Conservation (phyloP, 64 coral and sea anemone species). For the Porites australiensis region DNA sequence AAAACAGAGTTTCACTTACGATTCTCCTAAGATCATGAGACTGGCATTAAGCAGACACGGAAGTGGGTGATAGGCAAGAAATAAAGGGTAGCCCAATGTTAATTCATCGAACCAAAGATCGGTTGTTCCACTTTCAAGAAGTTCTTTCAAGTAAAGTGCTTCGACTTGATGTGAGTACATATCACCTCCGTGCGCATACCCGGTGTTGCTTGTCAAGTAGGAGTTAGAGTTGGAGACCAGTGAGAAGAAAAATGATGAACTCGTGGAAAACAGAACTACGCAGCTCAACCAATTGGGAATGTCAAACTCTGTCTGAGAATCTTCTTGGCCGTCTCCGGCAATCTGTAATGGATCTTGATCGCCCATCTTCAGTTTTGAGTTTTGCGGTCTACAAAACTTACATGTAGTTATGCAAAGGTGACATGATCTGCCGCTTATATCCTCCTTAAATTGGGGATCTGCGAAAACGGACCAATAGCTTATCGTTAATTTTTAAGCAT, state of each 20-base stretch:
- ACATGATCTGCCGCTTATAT: neutral
- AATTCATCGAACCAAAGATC: slow-evolving; percentile 80
- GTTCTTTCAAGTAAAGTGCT: slow-evolving; percentile 53
- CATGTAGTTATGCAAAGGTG: neutral
- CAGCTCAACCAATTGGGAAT: slow-evolving; percentile 79
- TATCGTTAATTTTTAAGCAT: neutral
- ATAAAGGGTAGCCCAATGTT: slow-evolving; percentile 80
- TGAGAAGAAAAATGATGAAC: slow-evolving; percentile 61
- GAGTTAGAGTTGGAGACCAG: slow-evolving; percentile 47
- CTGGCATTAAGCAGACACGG: slow-evolving; percentile 67
- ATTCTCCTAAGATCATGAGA: slow-evolving; percentile 72
- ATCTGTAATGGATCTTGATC: neutral
- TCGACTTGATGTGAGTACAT: slow-evolving; percentile 84
- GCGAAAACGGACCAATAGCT: neutral
- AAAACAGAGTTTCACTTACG: slow-evolving; percentile 49
- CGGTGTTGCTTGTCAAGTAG: slow-evolving; percentile 61
- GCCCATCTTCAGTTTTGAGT: neutral
- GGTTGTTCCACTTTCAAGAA: slow-evolving; percentile 53
- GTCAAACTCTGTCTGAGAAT: neutral
- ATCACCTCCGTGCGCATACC: slow-evolving; percentile 80
- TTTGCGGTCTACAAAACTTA: neutral
- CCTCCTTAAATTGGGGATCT: neutral
- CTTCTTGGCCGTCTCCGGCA: neutral
- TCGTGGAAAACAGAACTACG: slow-evolving; percentile 52
- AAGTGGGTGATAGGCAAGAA: slow-evolving; percentile 81